Evolutionary conservation across 2,888 invertebrate species (phyloP).

Genomic region (Portevinia maculata): DNA sequence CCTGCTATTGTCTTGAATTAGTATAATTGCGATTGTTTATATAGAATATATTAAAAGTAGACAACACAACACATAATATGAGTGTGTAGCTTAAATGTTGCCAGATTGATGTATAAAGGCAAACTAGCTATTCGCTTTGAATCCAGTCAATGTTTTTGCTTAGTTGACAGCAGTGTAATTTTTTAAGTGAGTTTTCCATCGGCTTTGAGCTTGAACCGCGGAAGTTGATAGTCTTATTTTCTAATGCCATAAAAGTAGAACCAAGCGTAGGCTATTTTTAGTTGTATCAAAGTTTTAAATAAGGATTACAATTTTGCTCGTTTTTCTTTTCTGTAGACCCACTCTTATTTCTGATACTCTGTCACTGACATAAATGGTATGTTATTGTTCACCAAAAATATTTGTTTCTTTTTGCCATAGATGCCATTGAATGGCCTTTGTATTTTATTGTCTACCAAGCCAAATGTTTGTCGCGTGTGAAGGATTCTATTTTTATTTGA

Average conservation of each 20-base stretch:
- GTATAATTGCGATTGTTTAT: background rate
- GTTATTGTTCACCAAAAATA: constrained; percentile 32
- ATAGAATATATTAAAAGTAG: background rate
- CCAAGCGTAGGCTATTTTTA: constrained; percentile 27
- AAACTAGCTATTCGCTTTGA: constrained; percentile 15
- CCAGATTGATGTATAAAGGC: constrained; percentile 37
- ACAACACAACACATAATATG: background rate
- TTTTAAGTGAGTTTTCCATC: background rate
- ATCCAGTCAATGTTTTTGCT: constrained; percentile 34
- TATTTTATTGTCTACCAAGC: constrained; percentile 28
- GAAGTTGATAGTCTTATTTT: constrained; percentile 31
- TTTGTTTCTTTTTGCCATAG: background rate
- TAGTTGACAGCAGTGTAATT: constrained; percentile 1
- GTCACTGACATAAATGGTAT: constrained; percentile 36
- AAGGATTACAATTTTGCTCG: constrained; percentile 33
- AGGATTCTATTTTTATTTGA: constrained; percentile 42
- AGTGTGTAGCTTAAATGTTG: background rate
- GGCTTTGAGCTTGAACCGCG: constrained; percentile 16
- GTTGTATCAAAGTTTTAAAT: constrained; percentile 26
- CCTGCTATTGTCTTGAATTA: background rate
- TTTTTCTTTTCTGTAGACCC: constrained; percentile 20
- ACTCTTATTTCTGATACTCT: constrained; percentile 21
- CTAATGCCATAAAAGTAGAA: constrained; percentile 24
- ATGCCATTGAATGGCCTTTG: constrained; percentile 1
- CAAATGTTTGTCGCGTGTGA: constrained; percentile 19